A percentile compares a stretch with the other conserved stretches of the same genome.
phyloP scores from a whole-genome alignment of 2,888 invertebrate genomes.

The Tuberolachnus salignus region DNA sequence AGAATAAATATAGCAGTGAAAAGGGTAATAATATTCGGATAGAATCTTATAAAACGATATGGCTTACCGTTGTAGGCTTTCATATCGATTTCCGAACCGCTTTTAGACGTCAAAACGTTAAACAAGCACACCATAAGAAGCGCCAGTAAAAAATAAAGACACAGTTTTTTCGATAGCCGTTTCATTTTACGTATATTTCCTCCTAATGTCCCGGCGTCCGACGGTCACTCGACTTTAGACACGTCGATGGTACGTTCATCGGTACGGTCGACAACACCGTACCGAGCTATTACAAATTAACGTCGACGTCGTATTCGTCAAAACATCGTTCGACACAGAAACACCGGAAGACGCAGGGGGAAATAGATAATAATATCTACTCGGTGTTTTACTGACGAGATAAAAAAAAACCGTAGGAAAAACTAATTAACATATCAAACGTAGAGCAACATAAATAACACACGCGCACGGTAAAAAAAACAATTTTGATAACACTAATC shows the following conservation, averaged over 20 bases:
- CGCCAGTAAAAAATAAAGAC: conserved; percentile 4
- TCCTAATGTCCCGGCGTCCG: not conserved
- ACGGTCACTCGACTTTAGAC: not conserved
- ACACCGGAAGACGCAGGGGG: too few species aligned
- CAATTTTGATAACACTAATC: too few species aligned
- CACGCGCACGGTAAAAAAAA: too few species aligned
- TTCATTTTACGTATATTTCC: too few species aligned
- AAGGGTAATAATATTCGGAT: not conserved
- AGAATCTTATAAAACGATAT: not conserved
- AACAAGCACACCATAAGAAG: conserved; percentile 13
- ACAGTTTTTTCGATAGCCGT: conserved; percentile 29
- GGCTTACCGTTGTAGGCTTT: conserved; percentile 21
- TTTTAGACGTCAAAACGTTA: not conserved
- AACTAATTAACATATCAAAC: too few species aligned
- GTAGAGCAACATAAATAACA: too few species aligned
- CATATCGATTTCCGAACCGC: not conserved
- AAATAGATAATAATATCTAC: too few species aligned
- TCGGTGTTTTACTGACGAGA: too few species aligned
- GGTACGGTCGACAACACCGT: too few species aligned
- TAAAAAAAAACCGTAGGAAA: too few species aligned
- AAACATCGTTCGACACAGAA: too few species aligned
- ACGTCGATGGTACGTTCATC: not conserved
- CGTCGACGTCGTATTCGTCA: too few species aligned
- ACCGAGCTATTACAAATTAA: not conserved
- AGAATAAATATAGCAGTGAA: not conserved